A percentile compares a stretch with the other conserved stretches of the same genome.
These are phyloP conservation scores for Ellobius talpinus DNA, from an alignment of 2,113 vertebrate species.

Conservation along the genomic window DNA sequence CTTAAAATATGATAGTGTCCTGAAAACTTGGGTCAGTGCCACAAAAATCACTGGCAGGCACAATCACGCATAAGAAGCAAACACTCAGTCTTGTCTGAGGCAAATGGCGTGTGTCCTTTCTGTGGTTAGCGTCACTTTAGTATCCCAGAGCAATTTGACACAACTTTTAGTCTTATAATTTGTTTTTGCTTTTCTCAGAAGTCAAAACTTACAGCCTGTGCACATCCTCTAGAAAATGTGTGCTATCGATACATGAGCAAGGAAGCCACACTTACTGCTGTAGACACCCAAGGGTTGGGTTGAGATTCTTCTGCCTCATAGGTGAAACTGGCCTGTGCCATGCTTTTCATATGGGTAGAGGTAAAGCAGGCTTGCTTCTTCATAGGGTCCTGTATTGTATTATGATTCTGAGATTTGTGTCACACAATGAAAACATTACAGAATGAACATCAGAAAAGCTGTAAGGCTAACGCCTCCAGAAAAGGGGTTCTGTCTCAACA, in stretches of 20 bases:
- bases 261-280: background rate
- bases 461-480: background rate
- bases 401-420: constrained; percentile 1
- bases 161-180: constrained; percentile 49
- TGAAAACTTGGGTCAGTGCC: constrained; percentile 75
- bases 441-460: background rate
- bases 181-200: constrained; percentile 21
- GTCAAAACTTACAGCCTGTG: constrained; percentile 46
- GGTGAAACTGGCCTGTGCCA: background rate
- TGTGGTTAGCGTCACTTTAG: constrained; percentile 67
- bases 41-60: constrained; percentile 79
- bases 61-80: constrained; percentile 70
- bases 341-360: background rate
- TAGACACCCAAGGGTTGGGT: background rate
- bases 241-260: background rate
- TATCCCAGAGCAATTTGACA: constrained; percentile 53
- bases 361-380: constrained; percentile 31
- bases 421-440: background rate
- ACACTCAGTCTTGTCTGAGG: constrained; percentile 71
- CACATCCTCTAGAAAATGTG: constrained; percentile 34
- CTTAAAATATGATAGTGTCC: constrained; percentile 81
- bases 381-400: background rate
- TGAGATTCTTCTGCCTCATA: background rate
- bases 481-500: background rate
- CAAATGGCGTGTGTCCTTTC: constrained; percentile 74